Base-by-base conservation (phyloP, 2,888 invertebrate genomes). In the Diloba caeruleocephala region DNA sequence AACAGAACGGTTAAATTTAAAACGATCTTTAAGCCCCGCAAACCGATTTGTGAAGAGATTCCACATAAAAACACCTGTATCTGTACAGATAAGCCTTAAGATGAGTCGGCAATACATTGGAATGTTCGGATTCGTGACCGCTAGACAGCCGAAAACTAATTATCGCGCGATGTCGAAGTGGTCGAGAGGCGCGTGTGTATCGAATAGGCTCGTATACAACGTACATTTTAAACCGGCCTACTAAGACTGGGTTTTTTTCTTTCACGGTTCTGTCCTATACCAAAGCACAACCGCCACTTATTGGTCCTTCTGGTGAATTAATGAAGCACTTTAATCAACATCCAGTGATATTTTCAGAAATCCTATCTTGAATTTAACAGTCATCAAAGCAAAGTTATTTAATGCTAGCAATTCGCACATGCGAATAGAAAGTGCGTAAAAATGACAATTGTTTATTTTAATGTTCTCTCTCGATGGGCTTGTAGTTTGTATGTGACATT, bases 41-140 rank as follows among this genome's bases (percentile, higher is more conserved):
- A 81, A 78, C 75, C 73, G 78, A 82, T 82, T 85, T 82, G 80
- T 84, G 75, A 72, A 81, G 74, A 81, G 77, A 81, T 79, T 77
- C 76, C 49, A 73, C 56, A 83, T 71, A 83, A 83, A 83, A 86
- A 80, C 87, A 87, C 85, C 85, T 87, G 83, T 87, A 82, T 81
- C 79, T 81, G 58, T 68, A 71, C 65, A 68, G 62, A 82, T 71
- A 73, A 84, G 81, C 78, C 70, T 68, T 74, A 74, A 77, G 83
- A 87, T 88, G 89, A 88, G 85, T 89, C 84, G 85, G 78, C 85
- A 82, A 71, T 80, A 76, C 78, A 66, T 78, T 48, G 89, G 87
- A 88, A 89, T 89, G 86, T 79, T 70, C 67, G 74, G 74, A 74
- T 80, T 88, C 88, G 88, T 88, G 89, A 87, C 85, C 78, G 81